These are phyloP conservation scores for Griposia aprilina DNA, from an alignment of 2,888 invertebrate species.

Conservation along the genomic window DNA sequence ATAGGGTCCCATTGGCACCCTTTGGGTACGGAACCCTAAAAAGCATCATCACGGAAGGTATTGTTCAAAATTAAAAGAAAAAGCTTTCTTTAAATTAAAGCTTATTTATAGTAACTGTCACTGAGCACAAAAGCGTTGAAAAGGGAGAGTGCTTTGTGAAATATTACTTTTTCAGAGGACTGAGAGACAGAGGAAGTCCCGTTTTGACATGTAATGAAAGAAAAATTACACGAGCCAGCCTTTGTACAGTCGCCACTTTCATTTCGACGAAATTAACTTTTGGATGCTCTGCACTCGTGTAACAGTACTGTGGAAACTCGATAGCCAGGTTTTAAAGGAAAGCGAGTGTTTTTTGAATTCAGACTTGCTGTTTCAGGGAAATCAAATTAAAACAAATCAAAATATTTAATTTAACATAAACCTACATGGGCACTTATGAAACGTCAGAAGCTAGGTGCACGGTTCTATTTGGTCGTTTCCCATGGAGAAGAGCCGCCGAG, in stretches of 20 bases:
- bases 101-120: conserved; percentile 62
- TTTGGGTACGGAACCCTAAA: neutral
- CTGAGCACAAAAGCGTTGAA: conserved; percentile 58
- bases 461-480: too few relatives aligned
- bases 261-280: conserved; percentile 83
- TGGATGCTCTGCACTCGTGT: conserved; percentile 61
- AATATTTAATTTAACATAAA: too few relatives aligned
- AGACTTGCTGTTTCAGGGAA: conserved; percentile 14
- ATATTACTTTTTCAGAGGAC: conserved; percentile 68
- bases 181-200: conserved; percentile 49
- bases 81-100: conserved; percentile 60
- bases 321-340: conserved; percentile 33
- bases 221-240: conserved; percentile 78
- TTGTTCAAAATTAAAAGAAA: conserved; percentile 63
- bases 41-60: conserved; percentile 11
- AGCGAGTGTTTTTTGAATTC: conserved; percentile 22
- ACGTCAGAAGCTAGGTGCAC: too few relatives aligned
- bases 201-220: conserved; percentile 82
- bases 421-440: too few relatives aligned
- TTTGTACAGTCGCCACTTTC: conserved; percentile 73
- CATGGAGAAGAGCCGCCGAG: too few relatives aligned
- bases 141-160: conserved; percentile 65
- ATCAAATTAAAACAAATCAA: too few relatives aligned
- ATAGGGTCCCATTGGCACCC: neutral
- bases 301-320: conserved; percentile 48